A percentile compares a stretch with the other conserved stretches of the same genome.
phyloP scores from a whole-genome alignment of 1,140 invertebrate genomes.

The Tetranychus urticae region DNA sequence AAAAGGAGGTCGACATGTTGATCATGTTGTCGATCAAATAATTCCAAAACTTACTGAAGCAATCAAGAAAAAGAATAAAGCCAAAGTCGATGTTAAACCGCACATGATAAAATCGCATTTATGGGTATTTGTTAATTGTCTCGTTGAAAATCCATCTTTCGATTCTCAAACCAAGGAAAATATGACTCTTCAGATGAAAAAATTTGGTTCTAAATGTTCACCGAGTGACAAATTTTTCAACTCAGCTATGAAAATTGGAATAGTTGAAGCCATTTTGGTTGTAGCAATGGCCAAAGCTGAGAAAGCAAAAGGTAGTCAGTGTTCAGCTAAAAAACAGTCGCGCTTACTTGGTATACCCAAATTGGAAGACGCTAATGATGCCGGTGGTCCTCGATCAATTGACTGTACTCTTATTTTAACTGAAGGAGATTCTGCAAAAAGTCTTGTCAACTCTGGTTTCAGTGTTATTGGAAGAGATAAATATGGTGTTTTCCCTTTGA shows the following conservation, averaged over 20 bases:
- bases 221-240: constrained; percentile 72
- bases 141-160: constrained; percentile 98
- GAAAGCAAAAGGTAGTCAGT: constrained; percentile 57
- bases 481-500: constrained; percentile 91
- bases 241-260: constrained; percentile 57
- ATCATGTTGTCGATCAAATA: constrained; percentile 73
- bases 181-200: constrained; percentile 85
- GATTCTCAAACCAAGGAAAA: constrained; percentile 96
- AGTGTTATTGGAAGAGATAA: constrained; percentile 82
- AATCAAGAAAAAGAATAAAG: constrained; percentile 73
- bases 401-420: constrained; percentile 91
- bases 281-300: constrained; percentile 92
- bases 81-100: constrained; percentile 51
- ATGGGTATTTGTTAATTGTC: constrained; percentile 93
- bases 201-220: constrained; percentile 81
- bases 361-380: constrained; percentile 95
- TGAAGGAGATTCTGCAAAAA: constrained; percentile 99
- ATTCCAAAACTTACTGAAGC: constrained; percentile 65
- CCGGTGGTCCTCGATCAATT: constrained; percentile 48
- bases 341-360: constrained; percentile 84
- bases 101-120: constrained; percentile 70
- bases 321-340: constrained; percentile 61
- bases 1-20: constrained; percentile 94
- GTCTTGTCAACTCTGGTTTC: constrained; percentile 83
- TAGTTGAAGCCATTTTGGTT: constrained; percentile 67